Percentiles rank a stretch among this genome's conserved stretches.
Conservation (phyloP, 1,140 invertebrate species). For the Dermatophagoides farinae region DNA sequence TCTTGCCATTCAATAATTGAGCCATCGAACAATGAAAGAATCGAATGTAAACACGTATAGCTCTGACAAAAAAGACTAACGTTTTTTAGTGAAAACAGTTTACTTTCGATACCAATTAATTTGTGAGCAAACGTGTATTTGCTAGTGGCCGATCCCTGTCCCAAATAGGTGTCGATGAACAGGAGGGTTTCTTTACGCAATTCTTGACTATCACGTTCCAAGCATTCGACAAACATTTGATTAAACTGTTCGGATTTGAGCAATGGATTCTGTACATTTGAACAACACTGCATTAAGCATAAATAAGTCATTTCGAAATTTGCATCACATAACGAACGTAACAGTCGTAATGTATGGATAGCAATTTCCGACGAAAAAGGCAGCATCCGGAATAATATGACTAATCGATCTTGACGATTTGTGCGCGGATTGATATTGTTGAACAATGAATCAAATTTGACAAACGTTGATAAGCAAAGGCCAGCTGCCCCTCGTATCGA, state of each 20-base stretch:
- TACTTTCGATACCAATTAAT: constrained; percentile 62
- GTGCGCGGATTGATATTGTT: constrained; percentile 14
- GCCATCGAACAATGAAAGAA: constrained; percentile 9
- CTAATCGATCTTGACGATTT: constrained; percentile 12
- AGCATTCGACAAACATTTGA: constrained; percentile 59
- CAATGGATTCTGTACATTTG: constrained; percentile 1
- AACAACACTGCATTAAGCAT: constrained; percentile 9
- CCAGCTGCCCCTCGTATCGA: constrained; percentile 8
- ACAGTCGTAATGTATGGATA: constrained; percentile 13
- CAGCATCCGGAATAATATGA: constrained; percentile 11
- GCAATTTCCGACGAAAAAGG: constrained; percentile 3
- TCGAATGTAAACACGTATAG: constrained; percentile 16
- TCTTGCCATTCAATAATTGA: neutral
- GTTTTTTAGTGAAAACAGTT: constrained; percentile 29
- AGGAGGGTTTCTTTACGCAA: constrained; percentile 19
- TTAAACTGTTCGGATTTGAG: constrained; percentile 24
- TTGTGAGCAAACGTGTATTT: constrained; percentile 68
- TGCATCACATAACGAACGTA: constrained; percentile 5
- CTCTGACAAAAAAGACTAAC: constrained; percentile 22
- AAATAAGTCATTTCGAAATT: constrained; percentile 10
- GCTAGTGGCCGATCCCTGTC: neutral
- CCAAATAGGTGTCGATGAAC: constrained; percentile 11
- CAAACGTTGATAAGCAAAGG: constrained; percentile 9
- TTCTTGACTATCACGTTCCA: constrained; percentile 43
- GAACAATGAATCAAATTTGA: constrained; percentile 13